Percentiles rank a stretch among this genome's conserved stretches.
Evolutionary conservation across 2,888 invertebrate genomes (phyloP).

Genomic region (Gryllus longicercus): DNA sequence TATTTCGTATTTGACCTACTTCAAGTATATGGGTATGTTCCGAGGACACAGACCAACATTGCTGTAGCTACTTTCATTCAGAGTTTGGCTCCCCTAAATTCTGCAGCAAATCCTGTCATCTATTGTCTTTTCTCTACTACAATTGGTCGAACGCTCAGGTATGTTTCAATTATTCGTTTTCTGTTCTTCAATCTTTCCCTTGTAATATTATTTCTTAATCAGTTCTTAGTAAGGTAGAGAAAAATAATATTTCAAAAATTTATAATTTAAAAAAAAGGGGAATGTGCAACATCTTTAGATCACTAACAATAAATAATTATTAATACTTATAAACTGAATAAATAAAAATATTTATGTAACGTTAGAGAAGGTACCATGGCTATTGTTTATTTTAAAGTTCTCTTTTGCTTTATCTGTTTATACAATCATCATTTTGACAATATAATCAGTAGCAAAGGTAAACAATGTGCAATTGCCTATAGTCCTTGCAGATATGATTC

Average conservation of each 20-base stretch:
- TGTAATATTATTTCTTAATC: not conserved
- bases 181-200: not conserved
- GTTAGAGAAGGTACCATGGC: too few species aligned
- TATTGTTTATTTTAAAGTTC: too few species aligned
- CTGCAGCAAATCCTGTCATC: slow-evolving; percentile 90
- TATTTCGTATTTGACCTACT: slow-evolving; percentile 89
- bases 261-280: too few species aligned
- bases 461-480: too few species aligned
- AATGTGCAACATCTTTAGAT: too few species aligned
- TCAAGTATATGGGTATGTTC: slow-evolving; percentile 81
- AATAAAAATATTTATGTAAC: too few species aligned
- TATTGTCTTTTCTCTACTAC: slow-evolving; percentile 91
- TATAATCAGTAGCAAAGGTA: too few species aligned
- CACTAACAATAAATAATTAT: too few species aligned
- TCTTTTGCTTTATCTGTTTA: too few species aligned
- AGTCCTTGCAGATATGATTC: too few species aligned
- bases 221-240: not conserved
- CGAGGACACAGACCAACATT: slow-evolving; percentile 72
- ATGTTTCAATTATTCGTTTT: slow-evolving; percentile 41
- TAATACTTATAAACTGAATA: too few species aligned
- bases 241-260: not conserved
- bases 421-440: too few species aligned
- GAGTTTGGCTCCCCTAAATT: slow-evolving; percentile 86
- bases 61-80: slow-evolving; percentile 88
- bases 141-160: slow-evolving; percentile 81